Conservation (phyloP, 2,888 invertebrate genomes). For the Lasioglossum zephyrum region DNA sequence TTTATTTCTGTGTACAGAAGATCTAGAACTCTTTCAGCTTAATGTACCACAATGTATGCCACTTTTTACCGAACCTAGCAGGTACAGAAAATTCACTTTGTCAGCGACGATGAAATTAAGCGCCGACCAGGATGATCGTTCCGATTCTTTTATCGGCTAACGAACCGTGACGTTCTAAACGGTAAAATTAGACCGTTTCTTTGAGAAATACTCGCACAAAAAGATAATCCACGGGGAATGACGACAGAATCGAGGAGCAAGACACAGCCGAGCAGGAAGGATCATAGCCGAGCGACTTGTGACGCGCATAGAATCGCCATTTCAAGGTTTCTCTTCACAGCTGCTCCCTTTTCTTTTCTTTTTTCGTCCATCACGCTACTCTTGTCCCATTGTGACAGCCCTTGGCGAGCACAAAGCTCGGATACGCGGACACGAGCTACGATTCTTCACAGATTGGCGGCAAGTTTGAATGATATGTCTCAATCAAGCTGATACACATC, state of each 20-base stretch:
- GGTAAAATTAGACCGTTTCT: background rate
- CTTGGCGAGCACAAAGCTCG: conserved; percentile 47
- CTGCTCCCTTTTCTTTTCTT: conserved; percentile 57
- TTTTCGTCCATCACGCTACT: conserved; percentile 43
- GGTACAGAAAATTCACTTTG: background rate
- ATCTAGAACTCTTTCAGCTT: background rate
- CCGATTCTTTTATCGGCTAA: conserved; percentile 1
- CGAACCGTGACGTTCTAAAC: conserved; percentile 9
- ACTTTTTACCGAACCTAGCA: background rate
- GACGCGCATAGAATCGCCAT: conserved; percentile 75
- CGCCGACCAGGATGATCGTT: background rate
- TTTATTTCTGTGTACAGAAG: background rate
- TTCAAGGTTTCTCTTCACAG: conserved; percentile 71
- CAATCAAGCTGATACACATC: conserved; percentile 38
- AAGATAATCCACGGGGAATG: conserved; percentile 25
- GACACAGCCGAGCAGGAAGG: conserved; percentile 41
- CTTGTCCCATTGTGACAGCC: conserved; percentile 59
- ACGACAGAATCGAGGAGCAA: conserved; percentile 44
- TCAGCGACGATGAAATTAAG: background rate
- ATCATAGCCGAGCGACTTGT: conserved; percentile 53
- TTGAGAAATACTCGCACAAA: conserved; percentile 8
- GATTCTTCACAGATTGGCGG: conserved; percentile 73
- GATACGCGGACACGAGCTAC: conserved; percentile 66
- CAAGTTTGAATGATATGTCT: conserved; percentile 40
- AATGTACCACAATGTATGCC: background rate